These are phyloP conservation scores for Oncorhynchus masou DNA, from an alignment of 2,113 vertebrate species.

Conservation along the genomic window DNA sequence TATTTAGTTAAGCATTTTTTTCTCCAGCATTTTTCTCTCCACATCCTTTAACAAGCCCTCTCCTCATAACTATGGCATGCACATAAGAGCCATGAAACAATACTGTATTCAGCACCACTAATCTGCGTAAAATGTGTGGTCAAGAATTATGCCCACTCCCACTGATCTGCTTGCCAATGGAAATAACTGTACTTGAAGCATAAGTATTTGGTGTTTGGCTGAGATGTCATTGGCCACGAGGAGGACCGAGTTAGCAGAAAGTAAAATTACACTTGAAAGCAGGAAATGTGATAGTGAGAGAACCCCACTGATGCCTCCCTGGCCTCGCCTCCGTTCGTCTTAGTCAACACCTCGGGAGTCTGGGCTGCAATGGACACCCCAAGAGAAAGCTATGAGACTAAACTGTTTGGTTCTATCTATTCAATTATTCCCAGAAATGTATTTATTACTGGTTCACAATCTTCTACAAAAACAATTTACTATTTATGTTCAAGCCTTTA, in stretches of 20 bases:
- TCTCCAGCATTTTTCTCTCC: conserved; percentile 13
- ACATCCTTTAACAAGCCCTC: background rate
- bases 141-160: conserved; percentile 9
- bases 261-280: conserved; percentile 69
- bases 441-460: too few relatives aligned
- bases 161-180: conserved; percentile 22
- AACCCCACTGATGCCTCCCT: conserved; percentile 58
- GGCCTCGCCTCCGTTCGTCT: conserved; percentile 46
- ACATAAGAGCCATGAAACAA: conserved; percentile 43
- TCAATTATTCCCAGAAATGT: too few relatives aligned
- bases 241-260: conserved; percentile 59
- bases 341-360: conserved; percentile 43
- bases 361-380: background rate
- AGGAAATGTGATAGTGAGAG: conserved; percentile 61
- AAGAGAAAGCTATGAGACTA: background rate
- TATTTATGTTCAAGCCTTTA: background rate
- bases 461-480: too few relatives aligned
- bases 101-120: conserved; percentile 39
- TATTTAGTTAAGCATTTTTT: conserved; percentile 18
- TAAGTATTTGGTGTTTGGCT: conserved; percentile 52
- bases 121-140: conserved; percentile 43
- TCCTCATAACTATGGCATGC: conserved; percentile 29
- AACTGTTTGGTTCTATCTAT: too few relatives aligned
- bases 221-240: conserved; percentile 32
- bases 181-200: conserved; percentile 33